These are phyloP conservation scores for Amblyjoppa fuscipennis DNA, from an alignment of 2,888 invertebrate species.

Conservation along the genomic window DNA sequence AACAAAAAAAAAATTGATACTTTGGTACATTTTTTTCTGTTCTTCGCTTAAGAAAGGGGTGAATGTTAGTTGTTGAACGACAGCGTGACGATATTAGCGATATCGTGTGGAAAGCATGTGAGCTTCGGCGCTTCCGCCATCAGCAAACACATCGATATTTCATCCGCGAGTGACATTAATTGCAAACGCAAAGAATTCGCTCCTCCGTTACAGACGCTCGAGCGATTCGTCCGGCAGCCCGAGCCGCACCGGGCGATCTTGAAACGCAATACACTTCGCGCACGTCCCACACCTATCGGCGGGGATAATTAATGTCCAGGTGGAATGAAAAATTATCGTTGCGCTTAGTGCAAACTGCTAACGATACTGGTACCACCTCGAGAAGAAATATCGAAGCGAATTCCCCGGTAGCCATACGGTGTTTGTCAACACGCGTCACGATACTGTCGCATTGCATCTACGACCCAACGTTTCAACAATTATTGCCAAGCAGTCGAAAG, in stretches of 20 bases:
- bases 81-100: neutral
- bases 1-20: neutral
- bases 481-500: neutral
- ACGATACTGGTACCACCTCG: slow-evolving; percentile 16
- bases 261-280: slow-evolving; percentile 56
- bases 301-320: slow-evolving; percentile 57
- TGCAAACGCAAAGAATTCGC: slow-evolving; percentile 44
- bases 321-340: slow-evolving; percentile 38
- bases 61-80: slow-evolving; percentile 1
- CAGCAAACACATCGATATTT: slow-evolving; percentile 63
- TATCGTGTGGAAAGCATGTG: neutral
- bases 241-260: slow-evolving; percentile 35
- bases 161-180: slow-evolving; percentile 67
- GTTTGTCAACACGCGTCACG: neutral
- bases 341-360: slow-evolving; percentile 11
- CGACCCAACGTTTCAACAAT: neutral
- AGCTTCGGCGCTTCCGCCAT: slow-evolving; percentile 26
- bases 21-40: neutral
- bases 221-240: slow-evolving; percentile 29
- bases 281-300: slow-evolving; percentile 30
- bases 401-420: neutral
- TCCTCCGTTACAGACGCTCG: neutral
- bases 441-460: neutral
- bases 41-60: neutral
- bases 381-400: neutral